Conservation (phyloP, 2,113 vertebrate species). For the Chlamydotis undulata region DNA sequence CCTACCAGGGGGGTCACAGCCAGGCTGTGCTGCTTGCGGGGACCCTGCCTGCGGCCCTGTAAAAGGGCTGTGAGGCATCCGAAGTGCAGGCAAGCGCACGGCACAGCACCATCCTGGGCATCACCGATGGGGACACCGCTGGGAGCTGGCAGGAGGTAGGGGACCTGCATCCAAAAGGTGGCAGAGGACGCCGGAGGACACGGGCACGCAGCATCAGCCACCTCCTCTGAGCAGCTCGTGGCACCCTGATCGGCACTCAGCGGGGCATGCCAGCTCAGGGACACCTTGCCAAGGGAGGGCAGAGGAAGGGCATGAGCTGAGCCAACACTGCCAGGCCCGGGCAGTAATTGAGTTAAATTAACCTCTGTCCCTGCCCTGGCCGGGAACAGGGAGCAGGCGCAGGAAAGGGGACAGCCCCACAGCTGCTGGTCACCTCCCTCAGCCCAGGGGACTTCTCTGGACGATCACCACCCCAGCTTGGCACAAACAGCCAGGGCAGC, state of each 20-base stretch:
- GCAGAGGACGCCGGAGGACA: rapidly evolving
- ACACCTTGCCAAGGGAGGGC: not conserved
- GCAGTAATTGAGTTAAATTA: not conserved
- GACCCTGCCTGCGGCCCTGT: not conserved
- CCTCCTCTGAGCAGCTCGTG: not conserved
- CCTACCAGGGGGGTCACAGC: not conserved
- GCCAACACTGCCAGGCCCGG: not conserved
- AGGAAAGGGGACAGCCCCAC: not conserved
- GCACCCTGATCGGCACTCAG: rapidly evolving
- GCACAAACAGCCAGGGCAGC: not conserved
- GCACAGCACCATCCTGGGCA: not conserved
- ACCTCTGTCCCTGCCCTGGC: not conserved
- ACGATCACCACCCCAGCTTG: not conserved
- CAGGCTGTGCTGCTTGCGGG: not conserved
- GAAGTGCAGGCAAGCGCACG: not conserved
- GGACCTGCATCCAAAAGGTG: not conserved
- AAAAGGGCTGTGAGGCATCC: not conserved
- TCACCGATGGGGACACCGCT: not conserved
- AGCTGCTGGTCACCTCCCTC: not conserved
- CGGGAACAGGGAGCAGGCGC: not conserved
- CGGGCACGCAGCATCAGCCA: rapidly evolving
- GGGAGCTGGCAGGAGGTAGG: not conserved
- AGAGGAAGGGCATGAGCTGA: not conserved
- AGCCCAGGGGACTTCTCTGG: not conserved
- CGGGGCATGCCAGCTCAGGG: not conserved